Evolutionary conservation across 2,797 vertebrate species (phyloP), one percentile per base, ranked within the genome.

Genomic region (Alca torda): DNA sequence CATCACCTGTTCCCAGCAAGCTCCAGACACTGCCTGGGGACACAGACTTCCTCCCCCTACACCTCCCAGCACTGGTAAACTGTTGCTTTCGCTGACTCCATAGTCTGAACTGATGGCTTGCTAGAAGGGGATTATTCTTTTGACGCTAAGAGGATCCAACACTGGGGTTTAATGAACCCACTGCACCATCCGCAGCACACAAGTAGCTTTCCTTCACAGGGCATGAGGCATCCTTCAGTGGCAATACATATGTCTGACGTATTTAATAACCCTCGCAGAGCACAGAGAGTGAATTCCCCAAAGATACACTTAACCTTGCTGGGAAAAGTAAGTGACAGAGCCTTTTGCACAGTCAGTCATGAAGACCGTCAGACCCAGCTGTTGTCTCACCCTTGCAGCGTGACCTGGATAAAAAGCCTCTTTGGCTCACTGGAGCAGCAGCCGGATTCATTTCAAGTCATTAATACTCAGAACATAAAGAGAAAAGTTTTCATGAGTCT

Each of bases 191-290:
- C 39, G 53, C 24, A 82, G 56, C 43, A 82, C 41, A 91, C 82
- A 97, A 87, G 61, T 10, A 46, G 57, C 35, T 86, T 96, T 94
- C 64, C 79, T 93, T 90, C 84, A 61, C 43, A 39, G 82, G 33
- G 39, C 43, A 57, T 25, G 37, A 93, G 56, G 65, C 77, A 77
- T 24, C 46, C 33, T 81, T 83, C 75, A 79, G 26, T 20, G 67
- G 53, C n/a, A 78, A 24, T 25, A 45, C 2, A 6, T 31, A 13
- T 31, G 35, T 70, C 91, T 84, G 86, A 95, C 7, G 30, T 87
- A 95, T 78, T 96, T 72, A 83, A 91, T 82, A 92, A 92, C 41
- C 77, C 63, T 93, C 59, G 70, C 28, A 91, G 80, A 96, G 95
- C 53, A 46, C 39, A 60, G 69, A 92, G 31, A 90, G 80, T 39